phyloP scores from a whole-genome alignment of 2,888 invertebrate species.

The Cryptocephalus moraei region DNA sequence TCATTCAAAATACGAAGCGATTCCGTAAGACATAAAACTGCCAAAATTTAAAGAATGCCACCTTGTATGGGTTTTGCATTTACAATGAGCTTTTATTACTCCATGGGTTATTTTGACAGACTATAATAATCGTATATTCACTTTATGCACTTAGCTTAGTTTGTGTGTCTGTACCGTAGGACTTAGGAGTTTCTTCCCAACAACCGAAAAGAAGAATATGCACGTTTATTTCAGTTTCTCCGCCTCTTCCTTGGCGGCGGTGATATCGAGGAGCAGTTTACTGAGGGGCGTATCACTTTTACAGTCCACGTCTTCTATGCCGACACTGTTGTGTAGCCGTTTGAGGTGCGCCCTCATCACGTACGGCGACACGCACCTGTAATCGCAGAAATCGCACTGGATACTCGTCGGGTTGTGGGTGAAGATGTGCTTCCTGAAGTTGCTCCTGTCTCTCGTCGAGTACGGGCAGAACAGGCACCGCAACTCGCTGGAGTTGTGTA shows the following conservation, averaged over 20 bases:
- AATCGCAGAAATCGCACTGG: constrained; percentile 21
- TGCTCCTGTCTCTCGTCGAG: constrained; percentile 23
- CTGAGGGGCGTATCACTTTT: constrained; percentile 6
- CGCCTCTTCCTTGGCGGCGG: background rate
- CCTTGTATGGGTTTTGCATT: no score
- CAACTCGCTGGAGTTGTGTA: constrained; percentile 4
- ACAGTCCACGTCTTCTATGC: constrained; percentile 12
- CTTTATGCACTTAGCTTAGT: no score
- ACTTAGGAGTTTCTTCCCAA: no score
- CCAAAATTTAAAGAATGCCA: no score
- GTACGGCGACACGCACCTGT: constrained; percentile 25
- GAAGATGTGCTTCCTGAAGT: constrained; percentile 24
- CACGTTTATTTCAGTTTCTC: no score
- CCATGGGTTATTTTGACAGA: no score
- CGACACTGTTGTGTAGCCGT: constrained; percentile 18
- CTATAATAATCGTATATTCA: no score
- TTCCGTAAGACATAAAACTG: no score
- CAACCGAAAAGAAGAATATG: no score
- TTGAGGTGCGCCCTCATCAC: constrained; percentile 23
- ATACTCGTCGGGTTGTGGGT: constrained; percentile 22
- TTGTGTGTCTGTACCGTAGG: no score
- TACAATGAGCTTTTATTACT: no score
- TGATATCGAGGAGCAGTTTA: background rate
- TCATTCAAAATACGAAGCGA: no score
- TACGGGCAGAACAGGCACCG: constrained; percentile 22